Evolutionary conservation across 2,888 invertebrate genomes (phyloP).

Genomic region (Epistrophella euchroma): DNA sequence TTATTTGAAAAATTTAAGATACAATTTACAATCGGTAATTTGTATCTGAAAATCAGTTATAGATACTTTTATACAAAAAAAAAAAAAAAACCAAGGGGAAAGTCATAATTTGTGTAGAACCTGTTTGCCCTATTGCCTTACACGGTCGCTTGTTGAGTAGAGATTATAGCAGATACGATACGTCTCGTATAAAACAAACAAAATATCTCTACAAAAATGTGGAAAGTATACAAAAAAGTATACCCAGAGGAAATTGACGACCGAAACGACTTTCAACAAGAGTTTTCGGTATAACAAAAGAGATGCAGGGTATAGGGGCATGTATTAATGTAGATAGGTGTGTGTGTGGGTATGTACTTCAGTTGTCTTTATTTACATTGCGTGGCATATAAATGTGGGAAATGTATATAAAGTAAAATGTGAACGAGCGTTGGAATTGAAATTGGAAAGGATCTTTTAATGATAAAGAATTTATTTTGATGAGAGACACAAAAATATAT

Average conservation of each 20-base stretch:
- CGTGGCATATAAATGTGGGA: constrained; percentile 1
- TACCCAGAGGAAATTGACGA: constrained; percentile 65
- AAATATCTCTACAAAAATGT: constrained; percentile 69
- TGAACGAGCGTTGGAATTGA: constrained; percentile 42
- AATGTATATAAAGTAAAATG: constrained; percentile 26
- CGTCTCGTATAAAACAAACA: not conserved
- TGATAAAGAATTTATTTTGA: constrained; percentile 52
- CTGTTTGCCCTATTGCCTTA: constrained; percentile 50
- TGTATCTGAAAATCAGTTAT: not conserved
- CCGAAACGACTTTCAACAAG: constrained; percentile 51
- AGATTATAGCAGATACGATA: constrained; percentile 12
- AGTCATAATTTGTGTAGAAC: constrained; percentile 44
- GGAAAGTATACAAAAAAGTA: constrained; percentile 70
- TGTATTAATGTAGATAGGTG: not conserved
- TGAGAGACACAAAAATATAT: constrained; percentile 19
- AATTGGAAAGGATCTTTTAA: constrained; percentile 63
- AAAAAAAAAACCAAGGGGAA: constrained; percentile 61
- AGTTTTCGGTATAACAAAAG: constrained; percentile 3
- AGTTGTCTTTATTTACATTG: not conserved
- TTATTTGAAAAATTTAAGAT: not conserved
- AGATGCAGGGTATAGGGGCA: constrained; percentile 14
- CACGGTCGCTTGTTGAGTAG: constrained; percentile 27
- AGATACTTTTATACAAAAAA: not conserved
- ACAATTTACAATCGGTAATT: not conserved
- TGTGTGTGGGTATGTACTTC: constrained; percentile 4